Conservation (phyloP, 2,113 vertebrate genomes). For the Poeciliopsis prolifica region DNA sequence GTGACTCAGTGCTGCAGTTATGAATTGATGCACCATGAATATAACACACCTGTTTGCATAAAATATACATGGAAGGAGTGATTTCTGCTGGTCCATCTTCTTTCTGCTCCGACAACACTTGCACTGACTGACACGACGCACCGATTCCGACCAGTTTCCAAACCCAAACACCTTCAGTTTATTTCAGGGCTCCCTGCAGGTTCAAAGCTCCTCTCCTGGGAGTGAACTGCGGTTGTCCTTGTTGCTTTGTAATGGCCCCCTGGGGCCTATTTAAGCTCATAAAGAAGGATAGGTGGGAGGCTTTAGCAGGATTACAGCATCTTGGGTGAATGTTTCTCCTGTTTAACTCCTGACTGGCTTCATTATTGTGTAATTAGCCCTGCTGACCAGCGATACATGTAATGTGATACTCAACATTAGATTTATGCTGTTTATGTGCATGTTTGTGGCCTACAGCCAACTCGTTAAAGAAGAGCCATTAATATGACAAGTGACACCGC, state of each 20-base stretch:
- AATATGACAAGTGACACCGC: slow-evolving; percentile 5
- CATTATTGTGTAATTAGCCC: slow-evolving; percentile 65
- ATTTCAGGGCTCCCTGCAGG: neutral
- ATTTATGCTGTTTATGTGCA: slow-evolving; percentile 19
- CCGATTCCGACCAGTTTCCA: slow-evolving; percentile 1
- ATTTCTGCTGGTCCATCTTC: slow-evolving; percentile 2
- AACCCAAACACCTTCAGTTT: slow-evolving; percentile 6
- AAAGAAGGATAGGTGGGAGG: slow-evolving; percentile 61
- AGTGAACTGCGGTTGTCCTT: slow-evolving; percentile 45
- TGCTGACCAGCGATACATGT: slow-evolving; percentile 26
- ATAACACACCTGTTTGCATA: slow-evolving; percentile 15
- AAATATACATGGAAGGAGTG: neutral
- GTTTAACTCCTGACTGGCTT: slow-evolving; percentile 63
- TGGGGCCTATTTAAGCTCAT: slow-evolving; percentile 69
- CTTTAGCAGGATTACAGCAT: slow-evolving; percentile 63
- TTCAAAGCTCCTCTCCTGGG: slow-evolving; percentile 23
- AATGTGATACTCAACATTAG: slow-evolving; percentile 46
- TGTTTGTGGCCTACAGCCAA: slow-evolving; percentile 20
- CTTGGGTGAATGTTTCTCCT: slow-evolving; percentile 49
- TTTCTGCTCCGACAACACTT: neutral
- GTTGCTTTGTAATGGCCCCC: slow-evolving; percentile 60
- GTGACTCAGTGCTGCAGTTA: neutral
- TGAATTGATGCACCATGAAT: slow-evolving; percentile 3
- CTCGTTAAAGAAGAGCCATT: neutral
- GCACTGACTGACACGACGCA: slow-evolving; percentile 19